phyloP scores from a whole-genome alignment of 2,113 vertebrate species.

The Spermophilus dauricus region DNA sequence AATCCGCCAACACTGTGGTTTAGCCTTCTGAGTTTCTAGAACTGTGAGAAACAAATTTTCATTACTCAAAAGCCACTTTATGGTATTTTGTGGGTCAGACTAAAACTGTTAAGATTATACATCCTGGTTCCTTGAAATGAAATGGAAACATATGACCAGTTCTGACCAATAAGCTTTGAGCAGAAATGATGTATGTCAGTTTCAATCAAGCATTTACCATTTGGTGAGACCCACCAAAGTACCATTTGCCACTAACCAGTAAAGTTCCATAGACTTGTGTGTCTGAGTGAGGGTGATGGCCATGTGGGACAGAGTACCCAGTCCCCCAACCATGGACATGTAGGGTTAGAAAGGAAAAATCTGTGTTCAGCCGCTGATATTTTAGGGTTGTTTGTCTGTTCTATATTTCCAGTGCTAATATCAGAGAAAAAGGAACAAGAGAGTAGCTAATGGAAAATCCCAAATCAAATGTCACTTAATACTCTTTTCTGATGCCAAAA shows the following conservation, averaged over 20 bases:
- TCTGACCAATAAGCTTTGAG: not conserved
- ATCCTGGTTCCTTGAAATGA: not conserved
- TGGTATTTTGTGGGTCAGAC: not conserved
- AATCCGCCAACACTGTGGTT: not conserved
- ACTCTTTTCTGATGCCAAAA: not conserved
- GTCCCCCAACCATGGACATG: too few relatives aligned
- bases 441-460: not conserved
- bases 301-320: not conserved
- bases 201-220: not conserved
- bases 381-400: not conserved
- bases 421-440: not conserved
- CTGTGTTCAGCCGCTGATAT: not conserved
- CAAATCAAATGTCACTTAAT: not conserved
- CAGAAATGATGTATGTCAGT: not conserved
- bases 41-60: not conserved
- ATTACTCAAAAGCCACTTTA: not conserved
- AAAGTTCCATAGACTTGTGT: not conserved
- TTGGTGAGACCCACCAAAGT: not conserved
- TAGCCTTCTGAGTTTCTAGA: not conserved
- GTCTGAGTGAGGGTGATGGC: not conserved
- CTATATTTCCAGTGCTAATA: not conserved
- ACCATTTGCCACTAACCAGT: not conserved
- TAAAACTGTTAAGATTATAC: not conserved
- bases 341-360: not conserved
- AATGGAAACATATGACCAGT: not conserved